Evolutionary conservation across 1,140 invertebrate genomes (phyloP), one percentile per base, ranked within the genome.

Genomic region (Marisa cornuarietis): DNA sequence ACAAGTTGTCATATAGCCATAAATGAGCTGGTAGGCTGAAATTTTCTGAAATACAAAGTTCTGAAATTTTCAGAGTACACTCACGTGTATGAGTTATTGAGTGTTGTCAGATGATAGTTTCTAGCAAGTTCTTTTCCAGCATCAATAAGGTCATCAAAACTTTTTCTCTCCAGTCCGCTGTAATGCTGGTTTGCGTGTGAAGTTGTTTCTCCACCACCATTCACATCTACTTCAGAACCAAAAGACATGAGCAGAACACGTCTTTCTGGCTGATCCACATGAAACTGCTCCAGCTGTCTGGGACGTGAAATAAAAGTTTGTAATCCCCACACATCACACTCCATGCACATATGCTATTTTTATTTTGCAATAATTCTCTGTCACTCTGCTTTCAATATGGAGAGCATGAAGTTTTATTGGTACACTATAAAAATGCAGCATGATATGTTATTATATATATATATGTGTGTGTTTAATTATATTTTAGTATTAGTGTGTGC

Each of bases 201-300:
- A 16, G 22, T 26, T 4, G 79, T 54, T 20, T 71, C 63, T 58
- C 86, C 84, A 71, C 88, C 87, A 20, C 84, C 86, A 77, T 80
- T 83, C 54, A 88, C 83, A 62, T 85, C 71, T 5, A 89, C 85
- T 9, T 85, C 83, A 20, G 84, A 83, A 10, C 82, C 84, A 79
- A 90, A 90, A 14, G 81, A 83, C 16, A 86, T 80, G 31, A 90
- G 73, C 24, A 85, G 81, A 18, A 90, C 87, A 72, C 82, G 72
- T 63, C 88, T 88, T 13, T 88, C 85, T 22, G 88, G 88, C 16
- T 87, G 65, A 62, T 88, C 86, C 14, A 84, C 72, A 74, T 87
- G 84, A 58, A 90, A 79, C 69, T 83, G 83, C 74, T 88, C 86
- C 22, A 87, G 58, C 66, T 88, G 87, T 79, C 88, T 89, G 80